phyloP scores from a whole-genome alignment of 2,113 vertebrate species.

The Crypturellus undulatus region DNA sequence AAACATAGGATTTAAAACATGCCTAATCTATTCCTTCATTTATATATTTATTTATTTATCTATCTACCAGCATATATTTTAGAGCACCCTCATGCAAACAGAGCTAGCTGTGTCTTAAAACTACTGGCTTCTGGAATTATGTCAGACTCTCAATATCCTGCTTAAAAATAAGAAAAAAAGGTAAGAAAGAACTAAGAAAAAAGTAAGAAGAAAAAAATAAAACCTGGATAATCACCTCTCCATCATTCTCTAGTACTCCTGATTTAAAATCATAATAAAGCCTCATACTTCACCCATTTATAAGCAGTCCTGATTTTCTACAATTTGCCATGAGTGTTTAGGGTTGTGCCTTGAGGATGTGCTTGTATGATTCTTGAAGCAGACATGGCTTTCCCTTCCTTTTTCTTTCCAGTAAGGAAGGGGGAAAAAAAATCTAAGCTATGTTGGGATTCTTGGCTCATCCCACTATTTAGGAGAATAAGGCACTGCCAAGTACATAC shows the following conservation, averaged over 20 bases:
- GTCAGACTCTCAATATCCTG: neutral
- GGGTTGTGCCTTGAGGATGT: neutral
- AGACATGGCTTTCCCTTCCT: neutral
- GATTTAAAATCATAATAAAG: neutral
- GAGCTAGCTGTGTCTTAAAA: neutral
- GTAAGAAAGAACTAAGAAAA: neutral
- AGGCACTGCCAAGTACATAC: neutral
- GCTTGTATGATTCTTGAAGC: neutral
- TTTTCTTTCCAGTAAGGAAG: neutral
- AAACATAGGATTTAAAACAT: neutral
- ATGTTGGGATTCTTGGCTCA: neutral
- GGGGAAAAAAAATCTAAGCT: neutral
- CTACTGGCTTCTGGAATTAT: neutral
- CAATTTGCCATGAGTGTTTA: neutral
- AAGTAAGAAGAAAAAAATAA: neutral
- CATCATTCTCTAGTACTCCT: neutral
- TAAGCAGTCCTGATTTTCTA: neutral
- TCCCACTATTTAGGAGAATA: neutral
- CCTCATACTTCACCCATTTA: neutral
- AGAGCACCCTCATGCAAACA: neutral
- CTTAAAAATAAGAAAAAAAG: neutral
- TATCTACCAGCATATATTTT: neutral
- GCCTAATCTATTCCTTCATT: neutral
- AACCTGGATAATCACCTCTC: neutral
- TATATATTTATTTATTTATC: neutral